Conservation (phyloP, 2,797 vertebrate genomes). For the Phoebastria nigripes region DNA sequence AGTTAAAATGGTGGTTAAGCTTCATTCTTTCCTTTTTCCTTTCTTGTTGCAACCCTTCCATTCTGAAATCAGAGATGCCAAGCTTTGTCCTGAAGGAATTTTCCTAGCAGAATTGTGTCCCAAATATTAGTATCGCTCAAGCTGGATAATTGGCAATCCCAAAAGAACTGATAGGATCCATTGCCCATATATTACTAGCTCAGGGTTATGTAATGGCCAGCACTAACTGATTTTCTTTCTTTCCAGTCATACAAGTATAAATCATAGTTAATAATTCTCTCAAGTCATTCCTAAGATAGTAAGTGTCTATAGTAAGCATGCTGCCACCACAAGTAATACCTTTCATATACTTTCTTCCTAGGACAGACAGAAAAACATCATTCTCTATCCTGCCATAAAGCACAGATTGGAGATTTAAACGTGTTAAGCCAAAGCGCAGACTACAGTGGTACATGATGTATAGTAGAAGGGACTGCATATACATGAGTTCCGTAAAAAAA, state of each 20-base stretch:
- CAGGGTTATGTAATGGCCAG: neutral
- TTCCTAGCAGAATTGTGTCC: neutral
- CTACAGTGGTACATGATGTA: neutral
- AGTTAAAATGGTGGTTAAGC: neutral
- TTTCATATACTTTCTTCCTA: neutral
- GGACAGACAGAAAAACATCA: neutral
- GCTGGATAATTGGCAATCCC: neutral
- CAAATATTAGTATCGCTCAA: neutral
- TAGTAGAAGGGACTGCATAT: neutral
- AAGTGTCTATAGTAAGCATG: neutral
- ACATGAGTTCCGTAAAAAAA: neutral
- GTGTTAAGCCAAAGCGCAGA: neutral
- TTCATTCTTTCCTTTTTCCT: neutral
- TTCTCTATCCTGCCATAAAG: neutral
- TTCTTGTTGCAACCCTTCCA: neutral
- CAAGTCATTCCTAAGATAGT: neutral
- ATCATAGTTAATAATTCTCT: conserved; percentile 6
- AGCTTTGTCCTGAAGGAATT: neutral
- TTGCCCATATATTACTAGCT: neutral
- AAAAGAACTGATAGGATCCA: neutral
- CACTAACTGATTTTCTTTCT: conserved; percentile 30
- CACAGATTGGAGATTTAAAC: conserved; percentile 3
- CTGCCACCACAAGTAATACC: neutral
- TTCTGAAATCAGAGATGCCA: neutral
- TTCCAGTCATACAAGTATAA: neutral